Evolutionary conservation across 2,113 vertebrate species (phyloP).

Genomic region (Nibea albiflora): DNA sequence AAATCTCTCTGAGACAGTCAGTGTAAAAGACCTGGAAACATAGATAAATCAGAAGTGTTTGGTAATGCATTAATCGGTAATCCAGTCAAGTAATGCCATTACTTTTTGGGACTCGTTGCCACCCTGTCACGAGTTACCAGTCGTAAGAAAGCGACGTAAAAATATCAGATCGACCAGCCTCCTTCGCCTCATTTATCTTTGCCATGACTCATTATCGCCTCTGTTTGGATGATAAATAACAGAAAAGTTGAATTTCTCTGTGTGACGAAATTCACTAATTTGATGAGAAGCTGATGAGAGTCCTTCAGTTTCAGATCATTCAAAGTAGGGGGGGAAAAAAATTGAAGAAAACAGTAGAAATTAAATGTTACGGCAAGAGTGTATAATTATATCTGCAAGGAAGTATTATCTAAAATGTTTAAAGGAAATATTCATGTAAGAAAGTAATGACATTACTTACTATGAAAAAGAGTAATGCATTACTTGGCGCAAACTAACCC

Average conservation of each 20-base stretch:
- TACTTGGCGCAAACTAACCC: conserved; percentile 28
- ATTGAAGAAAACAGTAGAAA: conserved; percentile 4
- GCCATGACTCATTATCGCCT: not conserved
- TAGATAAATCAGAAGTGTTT: conserved; percentile 30
- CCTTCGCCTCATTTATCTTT: not conserved
- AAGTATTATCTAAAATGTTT: conserved; percentile 8
- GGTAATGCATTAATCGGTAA: conserved; percentile 51
- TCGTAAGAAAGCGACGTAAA: not conserved
- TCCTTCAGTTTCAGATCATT: conserved; percentile 1
- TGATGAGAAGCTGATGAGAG: conserved; percentile 6
- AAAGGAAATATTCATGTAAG: not conserved
- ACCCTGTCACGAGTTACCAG: not conserved
- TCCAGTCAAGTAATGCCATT: conserved; percentile 25
- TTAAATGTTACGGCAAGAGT: not conserved
- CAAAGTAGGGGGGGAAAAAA: conserved; percentile 5
- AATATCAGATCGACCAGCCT: conserved; percentile 20
- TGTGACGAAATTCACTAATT: not conserved
- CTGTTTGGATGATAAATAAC: conserved; percentile 8
- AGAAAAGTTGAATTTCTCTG: conserved; percentile 5
- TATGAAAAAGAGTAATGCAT: conserved; percentile 27
- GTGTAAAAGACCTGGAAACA: conserved; percentile 46
- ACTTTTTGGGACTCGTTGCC: conserved; percentile 12
- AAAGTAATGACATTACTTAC: conserved; percentile 36
- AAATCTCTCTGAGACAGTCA: conserved; percentile 56
- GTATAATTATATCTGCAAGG: not conserved